Evolutionary conservation across 2,888 invertebrate genomes (phyloP), one percentile per base, ranked within the genome.

Genomic region (Tetragonisca angustula): DNA sequence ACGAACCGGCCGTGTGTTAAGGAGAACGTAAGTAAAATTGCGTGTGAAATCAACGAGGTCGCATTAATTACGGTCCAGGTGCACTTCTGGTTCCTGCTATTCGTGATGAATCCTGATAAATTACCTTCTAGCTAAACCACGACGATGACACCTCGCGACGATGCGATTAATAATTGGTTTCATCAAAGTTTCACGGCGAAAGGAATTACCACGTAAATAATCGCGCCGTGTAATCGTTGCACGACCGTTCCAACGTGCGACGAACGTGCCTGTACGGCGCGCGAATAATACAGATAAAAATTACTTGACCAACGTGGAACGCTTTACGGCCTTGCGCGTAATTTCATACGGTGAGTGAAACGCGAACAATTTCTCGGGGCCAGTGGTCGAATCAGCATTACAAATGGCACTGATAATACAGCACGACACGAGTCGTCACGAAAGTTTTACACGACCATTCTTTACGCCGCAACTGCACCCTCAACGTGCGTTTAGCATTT

Each of bases 401-500:
- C 79, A 84, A 87, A 74, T 85, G 83, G 69, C 83, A 78, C 85
- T 87, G 85, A 87, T 87, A 86, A 86, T 85, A 75, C 80, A 68
- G 43, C 72, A 73, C 77, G 77, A 85, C 87, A 71, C 64, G 72
- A 79, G 74, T 87, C 83, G 81, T 84, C 86, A 77, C 79, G 88
- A 86, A 84, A 88, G 78, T 86, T 86, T 86, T 77, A 82, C 86
- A 78, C 82, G 84, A 70, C 76, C 81, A 79, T 88, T 87, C 88
- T 86, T 88, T 82, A 79, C 86, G 59, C 67, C n/a, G 68, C 78
- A 68, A 76, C 76, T 76, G 65, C 85, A 65, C 81, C 81, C 79
- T 76, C 65, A 54, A 71, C 70, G 82, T 65, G 84, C 82, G 77
- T 88, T 88, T 88, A 88, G 84, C 88, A 88, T 88, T 88, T 88